These are phyloP conservation scores for Carettochelys insculpta DNA, from an alignment of 2,113 vertebrate genomes.

Conservation along the genomic window DNA sequence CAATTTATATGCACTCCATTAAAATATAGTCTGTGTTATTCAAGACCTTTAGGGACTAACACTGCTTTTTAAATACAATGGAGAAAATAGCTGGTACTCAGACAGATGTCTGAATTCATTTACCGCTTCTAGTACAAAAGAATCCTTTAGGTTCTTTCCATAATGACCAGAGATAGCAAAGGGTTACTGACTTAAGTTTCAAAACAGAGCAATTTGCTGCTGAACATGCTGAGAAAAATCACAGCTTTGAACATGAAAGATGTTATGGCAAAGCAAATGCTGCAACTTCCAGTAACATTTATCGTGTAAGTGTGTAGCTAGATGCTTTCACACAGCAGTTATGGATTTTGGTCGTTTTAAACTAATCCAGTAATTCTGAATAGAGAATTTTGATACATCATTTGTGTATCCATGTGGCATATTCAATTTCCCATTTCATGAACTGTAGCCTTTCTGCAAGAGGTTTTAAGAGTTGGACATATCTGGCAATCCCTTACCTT, in stretches of 20 bases:
- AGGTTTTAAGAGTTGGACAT: not conserved
- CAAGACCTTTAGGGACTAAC: not conserved
- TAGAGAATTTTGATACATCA: not conserved
- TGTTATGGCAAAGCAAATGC: constrained; percentile 34
- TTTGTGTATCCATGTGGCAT: not conserved
- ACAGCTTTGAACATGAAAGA: constrained; percentile 38
- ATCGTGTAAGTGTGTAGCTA: not conserved
- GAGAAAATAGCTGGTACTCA: not conserved
- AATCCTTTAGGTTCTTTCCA: not conserved
- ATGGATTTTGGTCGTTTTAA: not conserved
- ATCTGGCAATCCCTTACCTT: not conserved
- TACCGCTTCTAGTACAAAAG: not conserved
- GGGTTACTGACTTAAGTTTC: constrained; percentile 37
- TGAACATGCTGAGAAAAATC: constrained; percentile 52
- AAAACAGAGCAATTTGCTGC: constrained; percentile 33
- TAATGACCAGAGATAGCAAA: not conserved
- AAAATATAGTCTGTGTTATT: not conserved
- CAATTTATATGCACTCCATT: not conserved
- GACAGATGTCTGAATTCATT: not conserved
- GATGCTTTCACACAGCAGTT: not conserved
- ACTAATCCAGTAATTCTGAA: not conserved
- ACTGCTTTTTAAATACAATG: not conserved
- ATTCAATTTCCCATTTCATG: not conserved
- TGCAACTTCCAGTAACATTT: constrained; percentile 25
- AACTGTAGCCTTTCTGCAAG: rapidly evolving